These are phyloP conservation scores for Toxonevra muliebris DNA, from an alignment of 2,888 invertebrate genomes.

Conservation along the genomic window DNA sequence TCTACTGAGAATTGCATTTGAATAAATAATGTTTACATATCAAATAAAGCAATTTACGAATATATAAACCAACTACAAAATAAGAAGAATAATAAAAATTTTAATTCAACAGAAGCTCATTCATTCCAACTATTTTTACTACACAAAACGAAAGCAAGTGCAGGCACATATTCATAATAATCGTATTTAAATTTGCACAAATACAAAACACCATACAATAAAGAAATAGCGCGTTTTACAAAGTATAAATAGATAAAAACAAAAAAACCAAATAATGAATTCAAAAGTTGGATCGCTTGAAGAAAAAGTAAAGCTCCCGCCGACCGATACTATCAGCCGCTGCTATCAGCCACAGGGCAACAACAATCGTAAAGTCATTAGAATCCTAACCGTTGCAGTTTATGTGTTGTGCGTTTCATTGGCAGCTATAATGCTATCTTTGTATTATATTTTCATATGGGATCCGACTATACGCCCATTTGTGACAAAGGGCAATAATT, in stretches of 20 bases:
- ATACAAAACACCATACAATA: not conserved
- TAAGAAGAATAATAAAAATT: no score
- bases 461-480: slow-evolving; percentile 72
- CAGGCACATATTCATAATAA: slow-evolving; percentile 11
- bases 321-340: slow-evolving; percentile 64
- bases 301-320: slow-evolving; percentile 65
- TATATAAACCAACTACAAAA: slow-evolving; percentile 4
- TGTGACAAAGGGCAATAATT: slow-evolving; percentile 63
- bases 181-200: slow-evolving; percentile 3
- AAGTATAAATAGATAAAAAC: slow-evolving; percentile 4
- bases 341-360: slow-evolving; percentile 79
- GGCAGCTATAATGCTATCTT: slow-evolving; percentile 91
- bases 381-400: slow-evolving; percentile 91
- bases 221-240: not conserved
- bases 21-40: slow-evolving; percentile 24
- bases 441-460: slow-evolving; percentile 96
- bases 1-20: slow-evolving; percentile 22
- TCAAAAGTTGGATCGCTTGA: slow-evolving; percentile 63
- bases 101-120: no score
- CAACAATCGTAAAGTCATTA: slow-evolving; percentile 79
- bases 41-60: slow-evolving; percentile 6
- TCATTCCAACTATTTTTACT: slow-evolving; percentile 10
- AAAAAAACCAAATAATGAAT: slow-evolving; percentile 50
- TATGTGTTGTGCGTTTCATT: slow-evolving; percentile 94
- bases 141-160: slow-evolving; percentile 22